These are phyloP conservation scores for Tiliqua scincoides DNA, from an alignment of 2,113 vertebrate species.

Conservation along the genomic window DNA sequence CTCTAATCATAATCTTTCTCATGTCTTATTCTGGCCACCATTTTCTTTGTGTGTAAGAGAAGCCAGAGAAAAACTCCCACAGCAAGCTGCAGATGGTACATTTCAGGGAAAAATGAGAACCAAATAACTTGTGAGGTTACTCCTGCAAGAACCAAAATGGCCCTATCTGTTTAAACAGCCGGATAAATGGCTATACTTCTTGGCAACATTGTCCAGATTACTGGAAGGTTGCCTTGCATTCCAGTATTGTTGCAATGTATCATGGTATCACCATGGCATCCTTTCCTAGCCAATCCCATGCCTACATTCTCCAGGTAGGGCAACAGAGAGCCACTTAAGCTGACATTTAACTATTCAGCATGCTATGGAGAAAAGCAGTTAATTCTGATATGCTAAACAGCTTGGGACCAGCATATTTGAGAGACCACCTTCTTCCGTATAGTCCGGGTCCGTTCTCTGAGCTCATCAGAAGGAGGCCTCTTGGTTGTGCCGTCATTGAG, in stretches of 20 bases:
- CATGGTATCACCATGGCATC: neutral
- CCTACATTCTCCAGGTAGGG: neutral
- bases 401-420: too few species aligned
- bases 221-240: neutral
- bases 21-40: neutral
- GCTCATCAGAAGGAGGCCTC: too few species aligned
- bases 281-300: too few species aligned
- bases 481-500: too few species aligned
- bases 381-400: too few species aligned
- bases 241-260: neutral
- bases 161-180: neutral
- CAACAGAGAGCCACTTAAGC: neutral
- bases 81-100: neutral
- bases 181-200: neutral
- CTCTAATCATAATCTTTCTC: neutral
- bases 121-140: neutral
- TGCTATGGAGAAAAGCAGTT: neutral
- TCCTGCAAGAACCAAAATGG: neutral
- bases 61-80: neutral
- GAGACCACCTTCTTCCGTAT: too few species aligned
- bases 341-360: neutral
- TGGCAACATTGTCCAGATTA: neutral
- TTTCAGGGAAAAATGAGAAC: neutral
- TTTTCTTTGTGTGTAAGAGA: neutral
- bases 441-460: too few species aligned